phyloP scores from a whole-genome alignment of 2,888 invertebrate genomes.

The Temnothorax ravouxi region DNA sequence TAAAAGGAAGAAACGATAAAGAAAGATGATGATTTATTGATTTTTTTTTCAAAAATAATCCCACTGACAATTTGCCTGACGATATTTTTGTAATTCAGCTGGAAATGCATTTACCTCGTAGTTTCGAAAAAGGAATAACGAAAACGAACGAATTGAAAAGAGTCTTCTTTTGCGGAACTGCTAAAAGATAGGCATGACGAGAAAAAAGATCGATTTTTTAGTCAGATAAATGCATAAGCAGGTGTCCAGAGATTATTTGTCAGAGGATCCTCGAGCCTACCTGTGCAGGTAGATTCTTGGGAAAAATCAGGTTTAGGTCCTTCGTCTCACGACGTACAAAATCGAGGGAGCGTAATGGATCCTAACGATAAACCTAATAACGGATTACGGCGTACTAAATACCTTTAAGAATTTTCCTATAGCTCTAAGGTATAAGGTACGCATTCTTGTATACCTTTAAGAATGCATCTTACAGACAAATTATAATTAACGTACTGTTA shows the following conservation, averaged over 20 bases:
- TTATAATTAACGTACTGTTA: background rate
- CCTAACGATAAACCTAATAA: background rate
- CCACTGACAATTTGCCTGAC: no score
- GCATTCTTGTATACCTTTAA: background rate
- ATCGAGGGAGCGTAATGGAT: background rate
- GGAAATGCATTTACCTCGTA: background rate
- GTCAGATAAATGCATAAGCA: background rate
- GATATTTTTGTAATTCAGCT: background rate
- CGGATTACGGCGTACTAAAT: background rate
- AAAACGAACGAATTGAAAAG: background rate
- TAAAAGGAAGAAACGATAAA: background rate
- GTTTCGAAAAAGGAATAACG: background rate
- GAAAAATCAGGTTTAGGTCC: background rate
- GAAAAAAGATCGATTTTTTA: background rate
- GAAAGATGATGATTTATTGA: background rate
- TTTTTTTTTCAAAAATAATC: background rate
- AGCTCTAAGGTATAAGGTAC: background rate
- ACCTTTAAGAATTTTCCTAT: background rate
- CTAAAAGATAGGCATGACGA: background rate
- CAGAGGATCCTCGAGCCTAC: background rate
- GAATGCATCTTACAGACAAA: background rate
- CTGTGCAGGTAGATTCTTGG: background rate
- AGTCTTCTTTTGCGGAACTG: background rate
- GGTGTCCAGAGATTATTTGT: background rate
- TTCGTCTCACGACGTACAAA: background rate